Evolutionary conservation across 1,140 invertebrate genomes (phyloP).

Genomic region (Acromyrmex heyeri): DNA sequence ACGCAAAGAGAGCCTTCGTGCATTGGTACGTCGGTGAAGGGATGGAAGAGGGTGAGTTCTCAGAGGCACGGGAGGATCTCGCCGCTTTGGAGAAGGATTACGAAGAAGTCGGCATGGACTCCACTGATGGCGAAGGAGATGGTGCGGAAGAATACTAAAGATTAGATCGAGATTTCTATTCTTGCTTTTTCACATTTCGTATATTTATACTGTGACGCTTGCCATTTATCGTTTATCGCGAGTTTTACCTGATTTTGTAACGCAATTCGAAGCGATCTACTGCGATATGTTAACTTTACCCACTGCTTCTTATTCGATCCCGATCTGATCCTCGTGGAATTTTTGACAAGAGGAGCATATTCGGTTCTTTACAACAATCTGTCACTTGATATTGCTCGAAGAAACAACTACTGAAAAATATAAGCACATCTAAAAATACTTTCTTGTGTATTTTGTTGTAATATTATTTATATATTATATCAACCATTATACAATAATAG

Average conservation of each 20-base stretch:
- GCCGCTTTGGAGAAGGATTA: slow-evolving; percentile 74
- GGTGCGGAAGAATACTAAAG: slow-evolving; percentile 65
- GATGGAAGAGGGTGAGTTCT: slow-evolving; percentile 74
- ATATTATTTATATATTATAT: slow-evolving; percentile 71
- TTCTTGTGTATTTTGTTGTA: slow-evolving; percentile 68
- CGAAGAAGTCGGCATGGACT: slow-evolving; percentile 73
- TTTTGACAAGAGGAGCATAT: not conserved
- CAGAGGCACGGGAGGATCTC: slow-evolving; percentile 83
- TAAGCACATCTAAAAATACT: slow-evolving; percentile 68
- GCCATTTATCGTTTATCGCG: not conserved
- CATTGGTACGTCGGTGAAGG: slow-evolving; percentile 88
- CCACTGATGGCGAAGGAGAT: slow-evolving; percentile 65
- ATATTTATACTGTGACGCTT: slow-evolving; percentile 21
- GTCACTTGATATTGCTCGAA: slow-evolving; percentile 16
- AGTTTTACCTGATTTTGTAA: slow-evolving; percentile 18
- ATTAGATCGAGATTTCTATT: not conserved
- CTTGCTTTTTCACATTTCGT: not conserved
- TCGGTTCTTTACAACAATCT: not conserved
- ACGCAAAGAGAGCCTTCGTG: slow-evolving; percentile 83
- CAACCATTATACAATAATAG: slow-evolving; percentile 69
- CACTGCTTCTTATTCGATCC: not conserved
- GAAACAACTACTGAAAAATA: slow-evolving; percentile 31
- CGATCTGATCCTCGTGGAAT: not conserved
- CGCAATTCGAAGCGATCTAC: not conserved
- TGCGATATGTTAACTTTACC: not conserved